Evolutionary conservation across 1,140 invertebrate genomes (phyloP).

Genomic region (Babylonia areolata): DNA sequence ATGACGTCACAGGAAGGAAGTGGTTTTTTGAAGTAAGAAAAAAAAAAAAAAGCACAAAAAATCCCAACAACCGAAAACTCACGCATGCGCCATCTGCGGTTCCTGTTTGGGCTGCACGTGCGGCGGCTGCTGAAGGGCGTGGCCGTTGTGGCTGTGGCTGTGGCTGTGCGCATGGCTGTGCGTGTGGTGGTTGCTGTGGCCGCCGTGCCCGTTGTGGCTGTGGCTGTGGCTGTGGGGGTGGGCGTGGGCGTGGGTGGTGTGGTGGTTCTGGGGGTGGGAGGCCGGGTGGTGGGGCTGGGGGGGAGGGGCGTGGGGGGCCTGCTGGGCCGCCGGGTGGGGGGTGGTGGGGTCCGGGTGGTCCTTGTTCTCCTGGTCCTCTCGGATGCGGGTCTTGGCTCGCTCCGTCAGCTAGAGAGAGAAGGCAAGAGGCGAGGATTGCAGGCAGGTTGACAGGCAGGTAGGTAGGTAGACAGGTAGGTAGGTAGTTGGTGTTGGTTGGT

Average conservation of each 20-base stretch:
- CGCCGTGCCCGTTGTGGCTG: not conserved
- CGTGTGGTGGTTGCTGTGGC: not conserved
- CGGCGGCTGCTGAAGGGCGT: not conserved
- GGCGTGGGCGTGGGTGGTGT: slow-evolving; percentile 18
- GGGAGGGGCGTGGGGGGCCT: slow-evolving; percentile 4
- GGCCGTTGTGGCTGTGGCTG: not conserved
- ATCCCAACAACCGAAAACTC: too few relatives aligned
- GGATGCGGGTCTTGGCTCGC: slow-evolving; percentile 49
- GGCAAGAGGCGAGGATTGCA: not conserved
- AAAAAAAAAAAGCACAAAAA: too few relatives aligned
- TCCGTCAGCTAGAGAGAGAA: slow-evolving; percentile 36
- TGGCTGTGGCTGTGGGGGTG: slow-evolving; percentile 31
- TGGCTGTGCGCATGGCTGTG: not conserved
- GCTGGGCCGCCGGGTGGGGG: not conserved
- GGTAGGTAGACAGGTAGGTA: not conserved
- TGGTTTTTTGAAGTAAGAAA: too few relatives aligned
- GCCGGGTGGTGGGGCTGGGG: slow-evolving; percentile 30
- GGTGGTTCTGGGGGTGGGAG: slow-evolving; percentile 41
- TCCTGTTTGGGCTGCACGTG: slow-evolving; percentile 30
- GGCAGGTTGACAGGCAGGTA: not conserved
- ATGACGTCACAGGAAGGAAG: too few relatives aligned
- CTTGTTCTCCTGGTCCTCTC: slow-evolving; percentile 58
- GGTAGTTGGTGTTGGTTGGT: too few relatives aligned
- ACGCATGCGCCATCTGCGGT: slow-evolving; percentile 41
- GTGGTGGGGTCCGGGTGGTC: slow-evolving; percentile 39